phyloP scores from a whole-genome alignment of 2,113 vertebrate genomes.

The Anolis sagrei region DNA sequence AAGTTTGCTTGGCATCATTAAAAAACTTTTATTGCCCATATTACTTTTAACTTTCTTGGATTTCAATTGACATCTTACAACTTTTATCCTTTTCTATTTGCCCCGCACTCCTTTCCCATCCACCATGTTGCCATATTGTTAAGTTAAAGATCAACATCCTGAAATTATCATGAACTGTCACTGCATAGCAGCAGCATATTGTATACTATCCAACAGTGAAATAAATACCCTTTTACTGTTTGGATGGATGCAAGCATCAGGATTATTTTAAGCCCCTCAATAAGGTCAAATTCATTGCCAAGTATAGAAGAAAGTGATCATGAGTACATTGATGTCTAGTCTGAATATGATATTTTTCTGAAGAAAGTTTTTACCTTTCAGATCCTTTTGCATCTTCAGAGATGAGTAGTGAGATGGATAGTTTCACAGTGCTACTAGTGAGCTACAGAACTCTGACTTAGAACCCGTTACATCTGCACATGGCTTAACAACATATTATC shows the following conservation, averaged over 20 bases:
- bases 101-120: no score
- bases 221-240: background rate
- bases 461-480: no score
- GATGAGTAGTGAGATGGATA: no score
- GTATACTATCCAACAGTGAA: constrained; percentile 16
- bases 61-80: background rate
- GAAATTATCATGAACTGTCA: background rate
- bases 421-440: no score
- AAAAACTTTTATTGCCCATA: background rate
- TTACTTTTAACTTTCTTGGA: background rate
- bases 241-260: background rate
- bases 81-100: no score
- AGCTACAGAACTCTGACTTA: no score
- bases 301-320: constrained; percentile 22
- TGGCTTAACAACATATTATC: no score
- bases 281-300: background rate
- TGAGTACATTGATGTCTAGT: background rate
- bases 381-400: no score
- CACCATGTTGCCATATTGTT: background rate
- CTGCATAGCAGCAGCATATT: background rate
- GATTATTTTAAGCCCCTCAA: background rate
- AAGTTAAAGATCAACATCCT: background rate
- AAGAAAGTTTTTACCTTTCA: no score
- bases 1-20: background rate
- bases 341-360: background rate